A percentile compares a stretch with the other conserved stretches of the same genome.
Conservation (phyloP, 2,113 vertebrate genomes). For the Peromyscus californicus region DNA sequence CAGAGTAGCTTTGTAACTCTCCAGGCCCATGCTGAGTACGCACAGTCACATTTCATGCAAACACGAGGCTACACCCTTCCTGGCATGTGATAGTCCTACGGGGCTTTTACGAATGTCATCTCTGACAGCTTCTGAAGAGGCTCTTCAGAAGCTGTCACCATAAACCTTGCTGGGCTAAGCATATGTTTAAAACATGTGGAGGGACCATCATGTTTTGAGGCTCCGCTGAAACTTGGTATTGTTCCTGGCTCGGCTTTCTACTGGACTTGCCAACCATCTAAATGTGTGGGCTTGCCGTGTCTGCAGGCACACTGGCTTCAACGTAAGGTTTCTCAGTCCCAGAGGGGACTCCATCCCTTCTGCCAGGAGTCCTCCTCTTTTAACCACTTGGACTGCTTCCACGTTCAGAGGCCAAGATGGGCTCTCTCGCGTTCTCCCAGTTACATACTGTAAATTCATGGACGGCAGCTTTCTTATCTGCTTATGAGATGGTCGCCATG, state of each 20-base stretch:
- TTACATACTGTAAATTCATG: not conserved
- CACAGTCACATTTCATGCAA: not conserved
- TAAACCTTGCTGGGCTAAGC: constrained; percentile 64
- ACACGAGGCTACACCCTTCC: not conserved
- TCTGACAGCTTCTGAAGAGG: constrained; percentile 63
- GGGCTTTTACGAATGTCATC: constrained; percentile 53
- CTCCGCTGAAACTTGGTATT: constrained; percentile 24
- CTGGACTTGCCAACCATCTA: constrained; percentile 65
- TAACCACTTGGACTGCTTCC: not conserved
- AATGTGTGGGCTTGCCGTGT: constrained; percentile 72
- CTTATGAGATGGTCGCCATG: no score
- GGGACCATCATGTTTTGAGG: constrained; percentile 53
- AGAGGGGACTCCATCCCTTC: constrained; percentile 42
- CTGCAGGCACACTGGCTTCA: not conserved
- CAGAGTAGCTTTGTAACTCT: not conserved
- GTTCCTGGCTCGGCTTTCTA: constrained; percentile 68
- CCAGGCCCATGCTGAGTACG: not conserved
- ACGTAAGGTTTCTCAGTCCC: constrained; percentile 55
- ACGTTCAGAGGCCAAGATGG: constrained; percentile 23
- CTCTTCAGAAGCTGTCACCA: constrained; percentile 75
- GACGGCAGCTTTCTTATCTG: not conserved
- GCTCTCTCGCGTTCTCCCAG: not conserved
- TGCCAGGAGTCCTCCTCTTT: constrained; percentile 61
- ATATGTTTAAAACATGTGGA: constrained; percentile 73
- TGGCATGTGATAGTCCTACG: constrained; percentile 31